Conservation (phyloP, 2,113 vertebrate species). For the Phyllostomus hastatus region DNA sequence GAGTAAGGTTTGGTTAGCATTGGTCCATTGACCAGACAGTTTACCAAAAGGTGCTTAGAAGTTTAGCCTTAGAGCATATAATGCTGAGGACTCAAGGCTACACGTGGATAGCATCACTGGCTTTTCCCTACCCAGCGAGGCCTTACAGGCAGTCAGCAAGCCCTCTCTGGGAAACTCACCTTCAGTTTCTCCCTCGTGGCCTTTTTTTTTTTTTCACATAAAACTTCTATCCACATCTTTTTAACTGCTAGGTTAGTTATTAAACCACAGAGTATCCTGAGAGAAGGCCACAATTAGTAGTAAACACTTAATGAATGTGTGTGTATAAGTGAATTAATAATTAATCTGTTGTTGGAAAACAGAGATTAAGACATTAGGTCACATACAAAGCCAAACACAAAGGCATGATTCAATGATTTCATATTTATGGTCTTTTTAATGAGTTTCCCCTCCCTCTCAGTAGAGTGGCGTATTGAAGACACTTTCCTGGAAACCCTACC, state of each 20-base stretch:
- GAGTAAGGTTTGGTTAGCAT: not conserved
- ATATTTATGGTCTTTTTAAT: not conserved
- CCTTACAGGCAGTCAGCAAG: not conserved
- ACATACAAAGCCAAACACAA: not conserved
- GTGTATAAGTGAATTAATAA: constrained; percentile 39
- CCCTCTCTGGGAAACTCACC: not conserved
- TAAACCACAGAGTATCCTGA: not conserved
- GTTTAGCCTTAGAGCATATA: not conserved
- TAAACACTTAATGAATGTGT: not conserved
- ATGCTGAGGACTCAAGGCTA: not conserved
- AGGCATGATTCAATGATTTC: not conserved
- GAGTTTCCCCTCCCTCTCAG: not conserved
- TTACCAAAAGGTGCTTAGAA: not conserved
- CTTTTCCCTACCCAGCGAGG: not conserved
- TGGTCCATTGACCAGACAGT: not conserved
- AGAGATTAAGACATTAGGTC: not conserved
- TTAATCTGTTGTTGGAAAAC: constrained; percentile 44
- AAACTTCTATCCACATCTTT: not conserved
- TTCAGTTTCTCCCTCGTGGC: not conserved
- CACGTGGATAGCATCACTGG: no score
- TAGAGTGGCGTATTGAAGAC: not conserved
- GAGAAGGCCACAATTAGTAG: not conserved
- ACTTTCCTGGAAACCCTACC: not conserved
- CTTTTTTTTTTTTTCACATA: not conserved
- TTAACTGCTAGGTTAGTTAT: constrained; percentile 4